These are phyloP conservation scores for Gasterosteus aculeatus DNA, from an alignment of 2,113 vertebrate genomes.

Conservation along the genomic window DNA sequence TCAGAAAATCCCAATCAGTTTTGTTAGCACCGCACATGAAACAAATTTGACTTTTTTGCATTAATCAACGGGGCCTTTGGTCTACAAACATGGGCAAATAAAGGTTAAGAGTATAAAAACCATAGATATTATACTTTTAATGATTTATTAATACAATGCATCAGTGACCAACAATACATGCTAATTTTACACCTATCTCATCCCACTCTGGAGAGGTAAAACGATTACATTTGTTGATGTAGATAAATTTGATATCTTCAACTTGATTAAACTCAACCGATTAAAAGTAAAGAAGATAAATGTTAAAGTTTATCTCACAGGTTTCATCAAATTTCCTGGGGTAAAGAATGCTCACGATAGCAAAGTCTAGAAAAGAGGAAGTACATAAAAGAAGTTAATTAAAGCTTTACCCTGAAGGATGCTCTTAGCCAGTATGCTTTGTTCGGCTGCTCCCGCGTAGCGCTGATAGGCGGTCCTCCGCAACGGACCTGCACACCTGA, in stretches of 20 bases:
- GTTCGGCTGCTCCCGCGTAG: conserved; percentile 66
- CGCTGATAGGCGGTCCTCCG: conserved; percentile 77
- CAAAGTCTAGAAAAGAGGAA: conserved; percentile 15
- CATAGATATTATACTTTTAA: too few species aligned
- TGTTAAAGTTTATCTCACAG: neutral
- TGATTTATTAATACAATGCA: too few species aligned
- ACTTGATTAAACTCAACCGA: neutral
- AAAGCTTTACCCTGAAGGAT: conserved; percentile 80
- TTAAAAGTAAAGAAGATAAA: neutral
- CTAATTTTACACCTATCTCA: neutral
- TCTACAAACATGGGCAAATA: neutral
- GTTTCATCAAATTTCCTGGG: conserved; percentile 4
- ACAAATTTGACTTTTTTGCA: neutral
- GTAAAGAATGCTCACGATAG: neutral
- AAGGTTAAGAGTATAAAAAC: neutral
- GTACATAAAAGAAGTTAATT: conserved; percentile 65
- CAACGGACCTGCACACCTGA: conserved; percentile 65
- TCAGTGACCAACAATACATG: too few species aligned
- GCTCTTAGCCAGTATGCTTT: conserved; percentile 76
- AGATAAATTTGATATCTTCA: neutral
- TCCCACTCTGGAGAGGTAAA: neutral
- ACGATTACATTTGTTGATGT: neutral
- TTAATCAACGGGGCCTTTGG: too few species aligned
- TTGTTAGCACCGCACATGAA: neutral
- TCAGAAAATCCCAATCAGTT: neutral